A percentile compares a stretch with the other conserved stretches of the same genome.
These are phyloP conservation scores for Graphium colonna DNA, from an alignment of 2,888 invertebrate genomes.

Conservation along the genomic window DNA sequence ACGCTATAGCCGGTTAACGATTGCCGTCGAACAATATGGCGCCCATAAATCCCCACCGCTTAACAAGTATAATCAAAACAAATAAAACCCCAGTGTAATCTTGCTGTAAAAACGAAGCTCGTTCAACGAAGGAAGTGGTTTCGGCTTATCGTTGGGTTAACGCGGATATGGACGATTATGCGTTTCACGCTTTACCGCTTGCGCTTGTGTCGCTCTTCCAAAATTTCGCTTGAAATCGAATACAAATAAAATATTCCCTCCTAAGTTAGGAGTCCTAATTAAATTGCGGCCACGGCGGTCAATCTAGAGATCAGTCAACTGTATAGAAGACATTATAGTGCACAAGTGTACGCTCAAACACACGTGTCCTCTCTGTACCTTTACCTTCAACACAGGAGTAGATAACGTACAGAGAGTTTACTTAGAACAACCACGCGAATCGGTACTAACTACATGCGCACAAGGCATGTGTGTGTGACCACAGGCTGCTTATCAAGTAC, in stretches of 20 bases:
- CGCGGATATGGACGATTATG: conserved; percentile 51
- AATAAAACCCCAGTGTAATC: conserved; percentile 26
- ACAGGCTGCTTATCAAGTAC: no score
- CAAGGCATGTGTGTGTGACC: no score
- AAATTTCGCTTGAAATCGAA: conserved; percentile 10
- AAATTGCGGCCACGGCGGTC: no score
- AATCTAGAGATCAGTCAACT: no score
- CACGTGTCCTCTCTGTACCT: no score
- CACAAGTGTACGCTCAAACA: no score
- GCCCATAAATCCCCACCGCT: conserved; percentile 22
- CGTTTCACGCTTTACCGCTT: conserved; percentile 53
- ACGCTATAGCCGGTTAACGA: conserved; percentile 20
- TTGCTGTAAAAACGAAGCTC: conserved; percentile 35
- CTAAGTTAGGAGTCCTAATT: conserved; percentile 14
- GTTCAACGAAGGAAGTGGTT: conserved; percentile 42
- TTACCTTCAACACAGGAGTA: no score
- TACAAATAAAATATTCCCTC: no score
- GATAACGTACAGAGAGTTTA: no score
- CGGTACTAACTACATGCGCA: no score
- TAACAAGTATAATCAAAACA: conserved; percentile 25
- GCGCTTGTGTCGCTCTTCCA: conserved; percentile 5
- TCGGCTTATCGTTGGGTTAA: conserved; percentile 46
- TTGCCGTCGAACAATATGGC: conserved; percentile 23
- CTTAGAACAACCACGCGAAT: no score
- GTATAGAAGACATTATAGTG: no score